Evolutionary conservation across 2,888 invertebrate species (phyloP).

Genomic region (Cosmia trapezina): DNA sequence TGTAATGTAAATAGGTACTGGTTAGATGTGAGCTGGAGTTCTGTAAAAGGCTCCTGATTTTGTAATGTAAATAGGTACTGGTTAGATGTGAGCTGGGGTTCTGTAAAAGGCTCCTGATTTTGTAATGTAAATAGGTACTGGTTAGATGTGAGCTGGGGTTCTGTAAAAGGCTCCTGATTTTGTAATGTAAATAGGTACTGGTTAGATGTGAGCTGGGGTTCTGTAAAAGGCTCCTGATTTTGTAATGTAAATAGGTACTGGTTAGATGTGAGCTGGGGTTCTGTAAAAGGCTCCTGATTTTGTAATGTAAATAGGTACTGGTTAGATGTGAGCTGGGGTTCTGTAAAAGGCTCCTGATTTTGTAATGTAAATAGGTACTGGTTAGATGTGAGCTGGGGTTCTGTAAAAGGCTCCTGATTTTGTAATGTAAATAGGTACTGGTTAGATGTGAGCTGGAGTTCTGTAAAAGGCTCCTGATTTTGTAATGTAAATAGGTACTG

Average conservation of each 20-base stretch:
- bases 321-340: not conserved
- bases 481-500: constrained; percentile 3
- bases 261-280: not conserved
- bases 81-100: not conserved
- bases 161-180: constrained; percentile 1
- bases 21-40: not conserved
- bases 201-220: not conserved
- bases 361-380: constrained; percentile 3
- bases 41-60: constrained; percentile 1
- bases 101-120: constrained; percentile 1
- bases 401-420: constrained; percentile 1
- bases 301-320: constrained; percentile 3
- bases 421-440: constrained; percentile 3
- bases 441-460: not conserved
- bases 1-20: constrained; percentile 3
- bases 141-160: not conserved
- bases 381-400: not conserved
- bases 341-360: constrained; percentile 1
- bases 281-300: constrained; percentile 1
- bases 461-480: constrained; percentile 1
- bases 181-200: constrained; percentile 3
- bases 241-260: constrained; percentile 3
- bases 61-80: constrained; percentile 3
- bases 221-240: constrained; percentile 1
- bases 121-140: constrained; percentile 3